Percentiles rank a stretch among this genome's conserved stretches.
Evolutionary conservation across 2,797 vertebrate genomes (phyloP).

Genomic region (Gambusia yucatana): DNA sequence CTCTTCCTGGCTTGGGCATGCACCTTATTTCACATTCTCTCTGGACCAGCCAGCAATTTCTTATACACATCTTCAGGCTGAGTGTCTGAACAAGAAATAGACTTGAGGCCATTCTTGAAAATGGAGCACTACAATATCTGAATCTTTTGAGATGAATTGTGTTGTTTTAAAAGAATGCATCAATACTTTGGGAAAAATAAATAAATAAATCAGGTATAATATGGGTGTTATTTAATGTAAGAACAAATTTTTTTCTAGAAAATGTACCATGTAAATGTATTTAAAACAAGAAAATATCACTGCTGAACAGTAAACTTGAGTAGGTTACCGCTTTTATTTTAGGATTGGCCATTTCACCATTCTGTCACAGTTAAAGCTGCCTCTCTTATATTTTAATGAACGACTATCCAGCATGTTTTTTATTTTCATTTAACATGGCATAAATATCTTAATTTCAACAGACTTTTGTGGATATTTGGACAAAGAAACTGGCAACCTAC

Average conservation of each 20-base stretch:
- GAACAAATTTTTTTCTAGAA: neutral
- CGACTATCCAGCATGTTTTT: neutral
- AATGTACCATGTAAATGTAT: neutral
- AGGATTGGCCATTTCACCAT: neutral
- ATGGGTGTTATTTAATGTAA: neutral
- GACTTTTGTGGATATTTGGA: neutral
- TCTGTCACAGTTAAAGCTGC: neutral
- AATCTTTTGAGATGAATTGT: conserved; percentile 23
- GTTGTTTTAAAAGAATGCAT: neutral
- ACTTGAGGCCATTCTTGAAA: conserved; percentile 44
- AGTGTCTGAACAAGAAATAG: conserved; percentile 55
- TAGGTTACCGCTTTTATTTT: neutral
- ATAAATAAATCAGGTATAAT: too few relatives aligned
- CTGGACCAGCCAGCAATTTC: conserved; percentile 51
- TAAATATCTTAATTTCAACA: neutral
- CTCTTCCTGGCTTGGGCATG: conserved; percentile 32
- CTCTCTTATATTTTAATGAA: neutral
- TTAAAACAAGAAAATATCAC: neutral
- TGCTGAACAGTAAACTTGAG: neutral
- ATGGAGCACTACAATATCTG: conserved; percentile 30
- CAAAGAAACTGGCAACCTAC: neutral
- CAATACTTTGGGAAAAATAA: neutral
- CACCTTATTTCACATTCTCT: conserved; percentile 55
- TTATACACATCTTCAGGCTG: conserved; percentile 60
- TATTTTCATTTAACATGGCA: neutral